Percentiles rank a stretch among this genome's conserved stretches.
Evolutionary conservation across 64 coral and sea anemone genomes (phyloP).

Genomic region (Montipora cactus): DNA sequence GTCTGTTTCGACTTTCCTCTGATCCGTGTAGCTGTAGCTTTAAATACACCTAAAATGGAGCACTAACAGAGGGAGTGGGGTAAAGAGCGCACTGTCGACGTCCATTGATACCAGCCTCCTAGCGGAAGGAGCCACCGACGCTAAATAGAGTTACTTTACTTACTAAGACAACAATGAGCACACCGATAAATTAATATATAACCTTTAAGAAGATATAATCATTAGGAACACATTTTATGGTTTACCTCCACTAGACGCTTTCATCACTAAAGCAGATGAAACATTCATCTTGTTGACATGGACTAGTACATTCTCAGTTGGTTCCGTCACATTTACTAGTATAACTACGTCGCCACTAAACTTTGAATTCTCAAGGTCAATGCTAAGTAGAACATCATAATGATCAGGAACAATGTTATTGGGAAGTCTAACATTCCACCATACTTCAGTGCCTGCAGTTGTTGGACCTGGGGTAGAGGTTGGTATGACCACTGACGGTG

Average conservation of each 20-base stretch:
- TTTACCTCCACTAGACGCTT: background rate
- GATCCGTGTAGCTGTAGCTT: too few relatives aligned
- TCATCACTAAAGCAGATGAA: conserved; percentile 54
- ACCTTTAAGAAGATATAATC: too few relatives aligned
- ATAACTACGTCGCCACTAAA: conserved; percentile 79
- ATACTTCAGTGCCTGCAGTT: conserved; percentile 83
- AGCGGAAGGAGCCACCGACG: too few relatives aligned
- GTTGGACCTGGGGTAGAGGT: conserved; percentile 59
- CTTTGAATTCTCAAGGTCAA: conserved; percentile 66
- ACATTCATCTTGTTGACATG: conserved; percentile 96
- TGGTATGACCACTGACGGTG: background rate
- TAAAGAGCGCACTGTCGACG: too few relatives aligned
- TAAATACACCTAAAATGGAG: too few relatives aligned
- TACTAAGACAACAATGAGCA: too few relatives aligned
- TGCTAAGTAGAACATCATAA: conserved; percentile 75
- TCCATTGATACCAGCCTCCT: too few relatives aligned
- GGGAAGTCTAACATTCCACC: conserved; percentile 92
- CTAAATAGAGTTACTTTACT: too few relatives aligned
- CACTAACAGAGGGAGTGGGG: too few relatives aligned
- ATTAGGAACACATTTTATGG: background rate
- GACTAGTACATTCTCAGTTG: conserved; percentile 73
- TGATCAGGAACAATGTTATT: conserved; percentile 71
- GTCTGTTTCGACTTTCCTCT: too few relatives aligned
- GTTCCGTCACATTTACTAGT: conserved; percentile 42
- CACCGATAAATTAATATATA: too few relatives aligned